Evolutionary conservation across 2,113 vertebrate genomes (phyloP).

Genomic region (Arenaria interpres): DNA sequence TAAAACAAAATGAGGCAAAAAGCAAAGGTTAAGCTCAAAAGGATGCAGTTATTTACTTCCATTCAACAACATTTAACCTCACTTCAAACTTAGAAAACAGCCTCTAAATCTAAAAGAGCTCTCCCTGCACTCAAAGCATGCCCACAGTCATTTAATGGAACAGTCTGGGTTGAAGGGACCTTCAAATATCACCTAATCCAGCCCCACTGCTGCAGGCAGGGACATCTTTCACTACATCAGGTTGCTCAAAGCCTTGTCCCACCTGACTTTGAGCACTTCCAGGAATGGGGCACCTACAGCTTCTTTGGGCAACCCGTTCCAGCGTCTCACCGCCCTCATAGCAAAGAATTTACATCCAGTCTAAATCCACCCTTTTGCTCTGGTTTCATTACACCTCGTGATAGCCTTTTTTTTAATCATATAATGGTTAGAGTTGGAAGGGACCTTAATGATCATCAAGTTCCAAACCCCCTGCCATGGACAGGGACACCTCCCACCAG

Average conservation of each 20-base stretch:
- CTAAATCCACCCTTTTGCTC: rapidly evolving
- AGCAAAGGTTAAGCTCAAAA: not conserved
- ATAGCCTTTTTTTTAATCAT: too few species aligned
- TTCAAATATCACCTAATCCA: not conserved
- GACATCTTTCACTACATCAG: not conserved
- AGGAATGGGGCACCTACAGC: not conserved
- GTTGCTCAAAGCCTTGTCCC: not conserved
- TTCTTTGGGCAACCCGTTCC: not conserved
- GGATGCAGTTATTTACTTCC: not conserved
- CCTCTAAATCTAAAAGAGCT: not conserved
- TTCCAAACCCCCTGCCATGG: too few species aligned
- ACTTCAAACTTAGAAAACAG: not conserved
- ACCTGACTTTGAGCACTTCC: too few species aligned
- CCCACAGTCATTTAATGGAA: rapidly evolving
- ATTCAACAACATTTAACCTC: not conserved
- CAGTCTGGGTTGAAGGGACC: rapidly evolving
- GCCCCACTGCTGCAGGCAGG: rapidly evolving
- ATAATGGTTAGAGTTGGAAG: too few species aligned
- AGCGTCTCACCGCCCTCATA: rapidly evolving
- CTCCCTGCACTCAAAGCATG: too few species aligned
- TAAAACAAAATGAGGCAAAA: not conserved
- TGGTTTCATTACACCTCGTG: rapidly evolving
- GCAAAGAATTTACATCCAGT: rapidly evolving
- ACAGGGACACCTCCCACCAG: too few species aligned
- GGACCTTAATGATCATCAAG: too few species aligned